Base-by-base conservation (phyloP, 64 coral and sea anemone genomes). In the Montipora sp. region DNA sequence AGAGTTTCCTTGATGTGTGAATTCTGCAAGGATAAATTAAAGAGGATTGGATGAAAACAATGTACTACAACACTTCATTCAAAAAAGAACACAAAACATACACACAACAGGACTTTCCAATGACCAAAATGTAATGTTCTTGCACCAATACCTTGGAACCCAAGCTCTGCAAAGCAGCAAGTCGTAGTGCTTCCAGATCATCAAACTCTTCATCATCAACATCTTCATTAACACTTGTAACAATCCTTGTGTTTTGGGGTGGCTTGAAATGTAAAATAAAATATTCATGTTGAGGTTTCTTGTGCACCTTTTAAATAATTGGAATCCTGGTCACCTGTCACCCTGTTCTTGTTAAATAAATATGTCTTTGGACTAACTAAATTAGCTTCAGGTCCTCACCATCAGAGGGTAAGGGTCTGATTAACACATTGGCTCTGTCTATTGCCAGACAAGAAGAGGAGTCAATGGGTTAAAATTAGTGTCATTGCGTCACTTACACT, bases 171-270 rank as follows among this genome's bases (percentile, higher is more conserved):
- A 85, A 12, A 7, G 82, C 82, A 85, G 82, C 82, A 3, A 85
- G 43, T 48, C 82, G 82, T 7, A 85, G 12, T n/a, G 82, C 45
- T 21, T 85, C 82, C 16, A 85, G 9, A 85, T 85, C 82, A 72
- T 85, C 82, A 71, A 85, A 85, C 16, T 71, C 61, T 7, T 85
- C 82, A 4, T 43, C 82, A 72, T 85, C 63, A 51, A 71, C 82
- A 85, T 85, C 65, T 12, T 85, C 82, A 83, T 16, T 59, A 22
- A 85, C 21, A 49, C 82, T 85, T 72, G 45, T 85, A 5, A 85
- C 82, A 85, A 85, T 85, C 63, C 82, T 70, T 72, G 61, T 85
- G 65, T 48, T 72, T 69, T 21, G 18, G 21, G 47, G 65, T n/a
- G 65, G 11, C 46, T 71, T 50, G 0, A 72, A 85, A 72, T 49